Evolutionary conservation across 2,113 vertebrate species (phyloP), one percentile per base, ranked within the genome.

Genomic region (Neolamprologus sp.): DNA sequence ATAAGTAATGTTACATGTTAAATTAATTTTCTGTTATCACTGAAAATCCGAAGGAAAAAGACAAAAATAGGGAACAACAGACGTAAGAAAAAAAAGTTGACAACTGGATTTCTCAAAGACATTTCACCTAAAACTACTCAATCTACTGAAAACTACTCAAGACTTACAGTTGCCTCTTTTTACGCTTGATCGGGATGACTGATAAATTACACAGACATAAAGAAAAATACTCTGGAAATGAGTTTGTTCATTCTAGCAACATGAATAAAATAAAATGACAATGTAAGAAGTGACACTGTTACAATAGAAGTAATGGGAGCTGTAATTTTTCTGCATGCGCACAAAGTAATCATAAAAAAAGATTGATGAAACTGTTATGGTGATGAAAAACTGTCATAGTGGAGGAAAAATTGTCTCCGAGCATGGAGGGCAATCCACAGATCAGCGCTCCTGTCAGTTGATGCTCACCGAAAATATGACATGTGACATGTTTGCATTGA

Each of bases 91-190:
- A 0, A 65, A 37, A 37, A 21, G 19, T 8, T 68, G 60, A 3
- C 19, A 65, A 21, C 60, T 37, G 33, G 60, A 65, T 37, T 65
- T 65, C 60, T 65, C 11, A 37, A 65, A 37, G 19, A 8, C 60
- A 37, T 65, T 65, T 65, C 33, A 65, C 19, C 33, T 65, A 37
- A 65, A 68, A 63, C 60, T 65, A 35, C 60, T 65, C 17, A 65
- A 12, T 35, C 60, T 65, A n/a, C 60, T 65, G 30, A 65, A 65
- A 13, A 35, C 19, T 7, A 37, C 58, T 63, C 28, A 8, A 65
- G 19, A 68, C 0, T 68, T 68, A 7, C 33, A 68, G 63, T 37
- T 37, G 19, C 19, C 60, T 65, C 30, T 37, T 68, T 8, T 37
- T 35, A 37, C 1, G 2, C 33, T 68, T 68, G 19, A 65, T 21